phyloP scores from a whole-genome alignment of 2,888 invertebrate species.

The Caradrina kadenii region DNA sequence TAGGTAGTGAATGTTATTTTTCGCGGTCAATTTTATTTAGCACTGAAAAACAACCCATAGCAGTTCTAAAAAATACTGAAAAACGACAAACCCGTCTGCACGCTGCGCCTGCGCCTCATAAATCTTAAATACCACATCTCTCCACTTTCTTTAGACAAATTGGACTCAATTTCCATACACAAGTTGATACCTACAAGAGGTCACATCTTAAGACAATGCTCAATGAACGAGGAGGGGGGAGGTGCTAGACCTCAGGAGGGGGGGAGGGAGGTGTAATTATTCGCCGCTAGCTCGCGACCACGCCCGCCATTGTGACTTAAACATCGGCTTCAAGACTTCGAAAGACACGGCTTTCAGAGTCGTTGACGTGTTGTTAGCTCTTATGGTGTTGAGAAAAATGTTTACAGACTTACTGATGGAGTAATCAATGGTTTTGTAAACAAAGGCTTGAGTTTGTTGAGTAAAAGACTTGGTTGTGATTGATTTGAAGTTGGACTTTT shows the following conservation, averaged over 20 bases:
- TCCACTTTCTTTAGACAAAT: conserved; percentile 49
- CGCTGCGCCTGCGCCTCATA: conserved; percentile 5
- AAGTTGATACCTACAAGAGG: conserved; percentile 74
- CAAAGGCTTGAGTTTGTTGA: conserved; percentile 27
- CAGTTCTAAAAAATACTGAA: background rate
- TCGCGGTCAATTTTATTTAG: no score
- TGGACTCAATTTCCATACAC: conserved; percentile 61
- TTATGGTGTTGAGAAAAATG: conserved; percentile 49
- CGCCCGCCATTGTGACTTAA: conserved; percentile 88
- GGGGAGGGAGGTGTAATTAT: conserved; percentile 83
- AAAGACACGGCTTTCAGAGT: conserved; percentile 58
- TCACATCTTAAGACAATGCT: conserved; percentile 87
- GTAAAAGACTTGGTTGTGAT: background rate
- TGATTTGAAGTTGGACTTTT: background rate
- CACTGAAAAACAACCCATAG: background rate
- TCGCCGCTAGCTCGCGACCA: conserved; percentile 84
- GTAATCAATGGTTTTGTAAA: conserved; percentile 38
- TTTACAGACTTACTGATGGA: conserved; percentile 23
- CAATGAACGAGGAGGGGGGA: conserved; percentile 79
- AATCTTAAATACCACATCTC: conserved; percentile 17
- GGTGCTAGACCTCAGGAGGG: conserved; percentile 61
- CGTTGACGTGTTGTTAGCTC: conserved; percentile 65
- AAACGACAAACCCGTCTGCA: background rate
- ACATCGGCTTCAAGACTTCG: conserved; percentile 78
- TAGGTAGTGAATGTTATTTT: no score